Conservation (phyloP, 2,888 invertebrate genomes). For the Alloscopus bannaensis region DNA sequence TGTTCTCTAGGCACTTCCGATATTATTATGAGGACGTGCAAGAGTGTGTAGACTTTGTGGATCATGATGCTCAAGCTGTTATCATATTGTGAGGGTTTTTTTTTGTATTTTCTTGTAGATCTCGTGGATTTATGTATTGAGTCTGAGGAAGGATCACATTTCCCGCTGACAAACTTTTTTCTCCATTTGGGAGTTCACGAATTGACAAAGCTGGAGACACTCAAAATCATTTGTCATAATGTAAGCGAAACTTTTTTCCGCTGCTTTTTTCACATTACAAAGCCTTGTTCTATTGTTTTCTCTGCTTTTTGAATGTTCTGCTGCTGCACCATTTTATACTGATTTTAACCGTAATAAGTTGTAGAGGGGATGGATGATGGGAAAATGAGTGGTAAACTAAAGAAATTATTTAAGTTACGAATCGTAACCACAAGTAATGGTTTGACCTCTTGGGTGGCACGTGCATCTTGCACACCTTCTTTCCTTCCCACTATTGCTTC, state of each 20-base stretch:
- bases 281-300: not conserved
- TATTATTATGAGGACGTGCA: not conserved
- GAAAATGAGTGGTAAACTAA: conserved; percentile 32
- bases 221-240: conserved; percentile 62
- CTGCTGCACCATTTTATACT: too few species aligned
- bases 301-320: too few species aligned
- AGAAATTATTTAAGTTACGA: conserved; percentile 39
- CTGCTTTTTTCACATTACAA: not conserved
- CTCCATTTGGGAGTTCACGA: conserved; percentile 63
- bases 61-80: too few species aligned
- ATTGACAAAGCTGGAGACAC: conserved; percentile 40
- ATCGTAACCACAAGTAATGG: conserved; percentile 27
- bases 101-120: conserved; percentile 40
- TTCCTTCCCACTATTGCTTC: not conserved
- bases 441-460: not conserved
- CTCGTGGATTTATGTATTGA: conserved; percentile 62
- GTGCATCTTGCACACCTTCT: not conserved
- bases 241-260: conserved; percentile 27
- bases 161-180: conserved; percentile 60
- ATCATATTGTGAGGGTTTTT: too few species aligned
- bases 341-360: too few species aligned
- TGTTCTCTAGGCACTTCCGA: too few species aligned
- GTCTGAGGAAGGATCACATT: conserved; percentile 61
- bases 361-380: too few species aligned
- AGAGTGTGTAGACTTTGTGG: too few species aligned